Evolutionary conservation across 2,888 invertebrate genomes (phyloP).

Genomic region (Parnassius orleans): DNA sequence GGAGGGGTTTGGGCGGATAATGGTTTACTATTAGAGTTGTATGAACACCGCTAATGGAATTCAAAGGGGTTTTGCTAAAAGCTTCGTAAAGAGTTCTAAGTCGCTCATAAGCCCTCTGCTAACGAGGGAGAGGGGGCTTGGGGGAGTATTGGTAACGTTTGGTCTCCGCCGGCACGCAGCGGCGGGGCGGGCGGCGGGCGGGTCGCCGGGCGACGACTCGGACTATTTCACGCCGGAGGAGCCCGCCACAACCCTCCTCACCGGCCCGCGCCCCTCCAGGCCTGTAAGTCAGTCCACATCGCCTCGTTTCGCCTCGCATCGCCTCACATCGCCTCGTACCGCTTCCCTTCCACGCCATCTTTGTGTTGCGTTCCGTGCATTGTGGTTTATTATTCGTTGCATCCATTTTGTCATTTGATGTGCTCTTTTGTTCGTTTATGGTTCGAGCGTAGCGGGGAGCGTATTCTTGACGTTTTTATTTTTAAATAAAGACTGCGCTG

Average conservation of each 20-base stretch:
- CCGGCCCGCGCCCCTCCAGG: conserved; percentile 75
- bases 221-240: conserved; percentile 91
- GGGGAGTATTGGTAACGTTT: conserved; percentile 10
- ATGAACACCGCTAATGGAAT: background rate
- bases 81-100: background rate
- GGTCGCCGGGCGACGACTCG: conserved; percentile 83
- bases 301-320: conserved; percentile 16
- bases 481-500: no score
- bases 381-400: conserved; percentile 19
- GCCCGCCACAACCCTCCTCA: conserved; percentile 84
- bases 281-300: conserved; percentile 55
- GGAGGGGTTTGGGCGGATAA: no score
- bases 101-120: background rate
- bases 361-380: conserved; percentile 21
- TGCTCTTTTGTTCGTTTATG: conserved; percentile 1
- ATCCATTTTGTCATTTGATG: conserved; percentile 16
- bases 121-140: background rate
- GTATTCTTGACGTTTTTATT: background rate
- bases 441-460: conserved; percentile 8
- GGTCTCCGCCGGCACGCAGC: conserved; percentile 31
- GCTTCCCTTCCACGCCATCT: conserved; percentile 12
- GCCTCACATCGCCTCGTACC: conserved; percentile 12
- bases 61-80: background rate
- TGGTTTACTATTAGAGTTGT: no score
- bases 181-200: conserved; percentile 53